Conservation (phyloP, 2,797 vertebrate genomes). For the Sarcophilus harrisii region DNA sequence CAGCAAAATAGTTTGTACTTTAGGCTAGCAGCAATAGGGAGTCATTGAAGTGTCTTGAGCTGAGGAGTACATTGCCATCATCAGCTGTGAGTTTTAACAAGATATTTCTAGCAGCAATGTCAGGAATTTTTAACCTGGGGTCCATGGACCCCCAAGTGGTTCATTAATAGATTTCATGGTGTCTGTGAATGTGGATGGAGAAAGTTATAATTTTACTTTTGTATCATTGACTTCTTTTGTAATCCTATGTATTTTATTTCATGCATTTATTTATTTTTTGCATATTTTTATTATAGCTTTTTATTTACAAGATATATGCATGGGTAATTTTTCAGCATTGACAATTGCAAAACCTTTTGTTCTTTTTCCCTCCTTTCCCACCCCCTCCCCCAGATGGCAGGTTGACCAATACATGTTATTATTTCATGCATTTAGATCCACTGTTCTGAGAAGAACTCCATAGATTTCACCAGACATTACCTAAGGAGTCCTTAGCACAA, state of each 20-base stretch:
- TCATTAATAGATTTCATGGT: background rate
- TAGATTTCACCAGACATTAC: background rate
- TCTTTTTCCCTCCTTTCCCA: no score
- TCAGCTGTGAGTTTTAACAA: background rate
- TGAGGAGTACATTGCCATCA: background rate
- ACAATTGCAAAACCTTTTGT: no score
- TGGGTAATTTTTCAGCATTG: no score
- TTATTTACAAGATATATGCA: no score
- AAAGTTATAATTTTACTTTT: background rate
- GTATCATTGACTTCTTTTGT: background rate
- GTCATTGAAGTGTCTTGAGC: background rate
- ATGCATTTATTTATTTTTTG: background rate
- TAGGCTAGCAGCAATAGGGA: background rate
- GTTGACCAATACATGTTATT: background rate
- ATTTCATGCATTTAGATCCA: background rate
- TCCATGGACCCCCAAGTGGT: background rate
- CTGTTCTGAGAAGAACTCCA: background rate
- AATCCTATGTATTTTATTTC: background rate
- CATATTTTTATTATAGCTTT: no score
- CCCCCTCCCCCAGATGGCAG: no score
- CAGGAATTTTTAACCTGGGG: background rate
- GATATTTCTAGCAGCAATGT: background rate
- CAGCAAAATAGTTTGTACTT: no score
- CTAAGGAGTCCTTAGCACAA: background rate
- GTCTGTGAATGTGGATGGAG: background rate